Evolutionary conservation across 2,888 invertebrate genomes (phyloP).

Genomic region (Tenthredo mesomela): DNA sequence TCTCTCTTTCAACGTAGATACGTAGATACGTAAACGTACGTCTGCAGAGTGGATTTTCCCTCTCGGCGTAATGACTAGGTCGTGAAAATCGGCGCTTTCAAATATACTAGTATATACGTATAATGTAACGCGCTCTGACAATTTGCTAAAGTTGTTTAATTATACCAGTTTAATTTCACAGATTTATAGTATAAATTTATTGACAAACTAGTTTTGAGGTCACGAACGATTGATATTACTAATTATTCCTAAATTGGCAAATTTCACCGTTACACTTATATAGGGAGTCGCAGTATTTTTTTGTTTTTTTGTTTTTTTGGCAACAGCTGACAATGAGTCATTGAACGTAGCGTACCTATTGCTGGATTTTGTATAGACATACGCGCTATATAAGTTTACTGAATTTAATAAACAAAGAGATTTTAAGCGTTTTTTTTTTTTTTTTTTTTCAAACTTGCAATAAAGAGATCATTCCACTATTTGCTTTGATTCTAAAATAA

Average conservation of each 20-base stretch:
- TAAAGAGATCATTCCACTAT: background rate
- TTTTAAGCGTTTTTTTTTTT: background rate
- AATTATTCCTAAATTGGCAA: background rate
- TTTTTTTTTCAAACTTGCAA: background rate
- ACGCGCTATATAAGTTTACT: background rate
- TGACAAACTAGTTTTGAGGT: background rate
- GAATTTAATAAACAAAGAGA: background rate
- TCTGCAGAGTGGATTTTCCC: conserved; percentile 5
- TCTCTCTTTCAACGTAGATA: background rate
- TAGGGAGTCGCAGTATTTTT: background rate
- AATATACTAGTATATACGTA: background rate
- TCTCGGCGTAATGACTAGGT: background rate
- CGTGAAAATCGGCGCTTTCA: conserved; percentile 8
- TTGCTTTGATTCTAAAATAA: background rate
- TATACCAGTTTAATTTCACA: background rate
- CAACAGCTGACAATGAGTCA: conserved; percentile 38
- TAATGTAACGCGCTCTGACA: background rate
- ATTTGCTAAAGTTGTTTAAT: background rate
- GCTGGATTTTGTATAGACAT: background rate
- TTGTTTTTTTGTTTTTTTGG: too few species aligned
- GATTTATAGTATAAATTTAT: background rate
- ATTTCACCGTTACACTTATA: background rate
- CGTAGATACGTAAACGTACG: background rate
- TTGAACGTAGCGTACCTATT: background rate
- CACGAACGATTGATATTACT: background rate